Evolutionary conservation across 2,113 vertebrate genomes (phyloP), one percentile per base, ranked within the genome.

Genomic region (Cyprinodon tularosa): DNA sequence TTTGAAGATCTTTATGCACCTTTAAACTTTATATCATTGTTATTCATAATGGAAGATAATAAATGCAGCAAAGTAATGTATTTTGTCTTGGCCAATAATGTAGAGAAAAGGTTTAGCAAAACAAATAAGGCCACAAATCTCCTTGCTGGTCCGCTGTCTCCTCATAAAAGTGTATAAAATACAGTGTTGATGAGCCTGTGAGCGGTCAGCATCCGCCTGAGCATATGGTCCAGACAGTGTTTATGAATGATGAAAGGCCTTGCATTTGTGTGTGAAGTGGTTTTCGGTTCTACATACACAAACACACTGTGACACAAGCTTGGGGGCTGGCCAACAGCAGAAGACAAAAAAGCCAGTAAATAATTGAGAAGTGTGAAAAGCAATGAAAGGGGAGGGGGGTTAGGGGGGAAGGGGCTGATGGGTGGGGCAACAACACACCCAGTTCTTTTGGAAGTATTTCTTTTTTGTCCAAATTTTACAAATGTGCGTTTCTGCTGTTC

Each of bases 291-390:
- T 76, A 57, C 67, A 65, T 59, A 72, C 62, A 66, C 75, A 66
- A 68, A 78, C 42, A 74, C 65, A 57, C 66, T 42, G 40, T 77
- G 74, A 84, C 86, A 85, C 77, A 87, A 74, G 84, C 78, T 79
- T 74, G 71, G 78, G 81, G 76, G 84, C 76, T 62, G 84, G 85
- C 80, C 71, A 84, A 78, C 68, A 77, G 71, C 64, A 57, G 79
- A 70, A 63, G 78, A 87, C 88, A 85, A 90, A 81, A 86, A 85
- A 71, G 86, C 80, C 86, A 76, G 86, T 89, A 84, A 86, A 88
- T 86, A 90, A 91, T 90, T 85, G 66, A 86, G 85, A 86, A 90
- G 87, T 86, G 81, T 88, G 89, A 92, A 89, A 84, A 87, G 82
- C 81, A 76, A 78, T 39, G 59, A 40, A 42, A 69, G 11, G 42